These are phyloP conservation scores for Cairina moschata DNA, from an alignment of 2,113 vertebrate species.

Conservation along the genomic window DNA sequence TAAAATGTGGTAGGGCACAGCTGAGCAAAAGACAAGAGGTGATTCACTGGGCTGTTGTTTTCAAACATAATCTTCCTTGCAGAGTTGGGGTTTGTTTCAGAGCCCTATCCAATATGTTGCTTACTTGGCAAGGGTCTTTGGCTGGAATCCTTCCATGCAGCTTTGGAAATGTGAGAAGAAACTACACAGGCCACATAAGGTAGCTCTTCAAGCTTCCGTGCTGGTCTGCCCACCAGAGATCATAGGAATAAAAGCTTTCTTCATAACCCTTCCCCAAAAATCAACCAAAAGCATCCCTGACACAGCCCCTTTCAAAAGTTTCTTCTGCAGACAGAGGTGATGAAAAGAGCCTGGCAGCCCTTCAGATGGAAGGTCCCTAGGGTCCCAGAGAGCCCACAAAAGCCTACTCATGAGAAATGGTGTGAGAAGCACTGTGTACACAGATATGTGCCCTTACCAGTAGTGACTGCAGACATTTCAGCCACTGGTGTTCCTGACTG, in stretches of 20 bases:
- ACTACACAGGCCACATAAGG: not conserved
- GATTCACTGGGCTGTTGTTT: not conserved
- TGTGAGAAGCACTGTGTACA: not conserved
- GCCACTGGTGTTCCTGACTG: not conserved
- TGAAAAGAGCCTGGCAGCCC: not conserved
- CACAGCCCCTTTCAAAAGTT: not conserved
- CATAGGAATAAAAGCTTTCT: not conserved
- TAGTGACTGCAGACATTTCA: accelerated
- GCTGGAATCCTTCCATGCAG: not conserved
- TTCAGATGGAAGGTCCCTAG: not conserved
- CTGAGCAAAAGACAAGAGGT: not conserved
- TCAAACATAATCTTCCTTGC: not conserved
- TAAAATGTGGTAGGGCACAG: not conserved
- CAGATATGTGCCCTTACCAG: not conserved
- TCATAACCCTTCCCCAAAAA: not conserved
- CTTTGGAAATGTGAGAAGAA: not conserved
- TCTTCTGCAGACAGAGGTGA: not conserved
- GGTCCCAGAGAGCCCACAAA: not conserved
- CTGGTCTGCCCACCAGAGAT: accelerated
- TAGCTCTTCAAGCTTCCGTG: not conserved
- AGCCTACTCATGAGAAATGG: not conserved
- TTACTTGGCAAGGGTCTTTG: not conserved
- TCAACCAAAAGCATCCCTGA: not conserved
- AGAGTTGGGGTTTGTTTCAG: not conserved
- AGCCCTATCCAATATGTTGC: not conserved